A percentile compares a stretch with the other conserved stretches of the same genome.
These are phyloP conservation scores for Eudorcas thomsonii DNA, from an alignment of 2,113 vertebrate genomes.

Conservation along the genomic window DNA sequence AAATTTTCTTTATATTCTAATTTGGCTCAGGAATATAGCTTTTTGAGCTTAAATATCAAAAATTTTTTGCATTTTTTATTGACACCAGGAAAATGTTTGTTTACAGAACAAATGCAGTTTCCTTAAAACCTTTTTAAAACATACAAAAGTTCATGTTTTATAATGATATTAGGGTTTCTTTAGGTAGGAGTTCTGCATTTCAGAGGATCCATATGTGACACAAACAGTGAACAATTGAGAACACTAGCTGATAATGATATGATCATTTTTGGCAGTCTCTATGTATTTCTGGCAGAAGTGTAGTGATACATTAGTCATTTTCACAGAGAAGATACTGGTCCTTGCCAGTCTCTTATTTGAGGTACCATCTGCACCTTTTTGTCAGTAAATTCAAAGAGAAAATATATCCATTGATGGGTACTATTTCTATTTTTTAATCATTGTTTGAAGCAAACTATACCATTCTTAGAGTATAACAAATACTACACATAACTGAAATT, in stretches of 20 bases:
- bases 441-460: constrained; percentile 68
- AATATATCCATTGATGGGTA: constrained; percentile 77
- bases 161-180: constrained; percentile 78
- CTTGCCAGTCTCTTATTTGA: constrained; percentile 85
- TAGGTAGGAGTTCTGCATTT: constrained; percentile 83
- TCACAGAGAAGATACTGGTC: constrained; percentile 84
- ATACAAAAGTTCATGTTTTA: constrained; percentile 81
- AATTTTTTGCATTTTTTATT: constrained; percentile 72
- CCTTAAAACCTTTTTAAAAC: constrained; percentile 82
- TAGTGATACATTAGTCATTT: constrained; percentile 85
- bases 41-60: constrained; percentile 69
- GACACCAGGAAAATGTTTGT: constrained; percentile 81
- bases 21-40: constrained; percentile 71
- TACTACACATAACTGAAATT: not conserved
- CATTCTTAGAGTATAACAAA: constrained; percentile 3
- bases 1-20: constrained; percentile 50
- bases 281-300: constrained; percentile 81
- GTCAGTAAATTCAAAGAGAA: constrained; percentile 78
- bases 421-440: constrained; percentile 77
- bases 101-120: constrained; percentile 82
- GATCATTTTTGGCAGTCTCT: constrained; percentile 82
- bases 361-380: constrained; percentile 84
- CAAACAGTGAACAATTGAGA: constrained; percentile 84
- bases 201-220: constrained; percentile 81
- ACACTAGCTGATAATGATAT: constrained; percentile 82